Conservation (phyloP, 1,140 invertebrate genomes). For the Melanaphis sacchari region DNA sequence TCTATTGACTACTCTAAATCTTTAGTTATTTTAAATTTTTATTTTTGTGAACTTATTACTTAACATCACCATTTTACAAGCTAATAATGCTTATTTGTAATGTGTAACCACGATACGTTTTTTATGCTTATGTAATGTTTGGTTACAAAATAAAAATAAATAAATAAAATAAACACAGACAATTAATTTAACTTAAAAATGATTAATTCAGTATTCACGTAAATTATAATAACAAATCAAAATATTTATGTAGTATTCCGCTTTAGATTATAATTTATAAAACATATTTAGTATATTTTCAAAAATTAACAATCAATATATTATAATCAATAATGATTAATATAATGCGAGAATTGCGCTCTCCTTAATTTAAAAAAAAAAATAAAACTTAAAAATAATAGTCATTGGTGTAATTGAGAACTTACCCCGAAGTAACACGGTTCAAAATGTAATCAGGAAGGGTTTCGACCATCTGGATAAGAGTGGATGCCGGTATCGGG, state of each 20-base stretch:
- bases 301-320: background rate
- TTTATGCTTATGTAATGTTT: too few relatives aligned
- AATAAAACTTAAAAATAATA: background rate
- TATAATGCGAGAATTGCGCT: background rate
- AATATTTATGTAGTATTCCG: background rate
- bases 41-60: too few relatives aligned
- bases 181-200: too few relatives aligned
- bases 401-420: background rate
- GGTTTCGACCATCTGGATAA: constrained; percentile 27
- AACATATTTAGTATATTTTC: background rate
- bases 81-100: too few relatives aligned
- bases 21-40: too few relatives aligned
- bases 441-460: constrained; percentile 24
- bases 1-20: too few relatives aligned
- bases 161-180: too few relatives aligned
- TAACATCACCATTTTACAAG: too few relatives aligned
- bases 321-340: background rate
- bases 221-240: background rate
- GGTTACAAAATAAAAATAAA: too few relatives aligned
- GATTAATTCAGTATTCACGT: background rate
- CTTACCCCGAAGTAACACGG: background rate
- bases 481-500: background rate
- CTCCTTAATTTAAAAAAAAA: background rate
- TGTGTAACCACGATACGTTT: too few relatives aligned
- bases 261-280: background rate